Base-by-base conservation (phyloP, 2,113 vertebrate genomes). In the Gallinago paraguaiae region DNA sequence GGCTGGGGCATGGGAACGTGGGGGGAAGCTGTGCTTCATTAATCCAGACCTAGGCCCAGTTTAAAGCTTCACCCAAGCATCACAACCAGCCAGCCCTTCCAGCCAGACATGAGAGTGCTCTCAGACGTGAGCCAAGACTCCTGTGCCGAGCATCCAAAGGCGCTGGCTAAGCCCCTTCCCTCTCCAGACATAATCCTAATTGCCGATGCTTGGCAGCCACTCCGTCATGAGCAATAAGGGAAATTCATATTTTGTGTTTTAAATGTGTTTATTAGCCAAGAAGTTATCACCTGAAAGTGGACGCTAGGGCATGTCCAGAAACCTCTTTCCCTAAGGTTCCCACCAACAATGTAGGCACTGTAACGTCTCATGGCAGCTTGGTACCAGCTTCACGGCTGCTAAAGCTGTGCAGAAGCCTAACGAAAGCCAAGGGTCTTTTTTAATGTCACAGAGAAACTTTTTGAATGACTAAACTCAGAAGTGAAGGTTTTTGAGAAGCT, bases 251-350 rank as follows among this genome's bases (percentile, higher is more conserved):
- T 97, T 96, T 95, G 95, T 94, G 67, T 74, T 96, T 94, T 85
- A 92, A 92, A 94, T 96, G 96, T 96, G 96, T 95, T 97, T 97
- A 96, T 95, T 94, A 95, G 96, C 83, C 96, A 96, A 96, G 95
- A 96, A 95, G 95, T 96, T 96, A 96, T 97, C 96, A 95, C 91
- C 93, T 97, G 95, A 82, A 95, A 95, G 95, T 95, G 95, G 95
- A 96, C 5, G 30, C 77, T 65, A 82, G 80, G 83, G 92, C 91
- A 82, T 63, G 93, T 96, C 95, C 92, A 96, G 95, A 93, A 96
- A 93, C 59, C 53, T 95, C 92, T 79, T 91, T 93, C 95, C 86
- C 82, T 78, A 48, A 88, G 90, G 88, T 41, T 96, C 82, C 68
- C 76, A 71, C 88, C 92, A 93, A 96, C 96, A 97, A 96, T 95